phyloP scores from a whole-genome alignment of 1,140 invertebrate genomes.

The Drosophila sucinea region DNA sequence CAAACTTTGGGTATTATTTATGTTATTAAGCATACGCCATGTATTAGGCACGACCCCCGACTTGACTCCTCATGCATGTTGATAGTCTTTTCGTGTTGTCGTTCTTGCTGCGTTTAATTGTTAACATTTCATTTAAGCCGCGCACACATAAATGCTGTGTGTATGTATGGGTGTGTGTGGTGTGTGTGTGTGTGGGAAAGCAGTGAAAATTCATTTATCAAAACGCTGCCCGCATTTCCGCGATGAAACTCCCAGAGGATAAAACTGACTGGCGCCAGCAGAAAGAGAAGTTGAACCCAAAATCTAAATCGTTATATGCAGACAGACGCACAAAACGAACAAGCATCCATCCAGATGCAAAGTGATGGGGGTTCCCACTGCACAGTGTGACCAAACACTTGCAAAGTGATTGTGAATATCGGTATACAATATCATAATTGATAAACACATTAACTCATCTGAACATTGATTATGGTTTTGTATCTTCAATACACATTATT shows the following conservation, averaged over 20 bases:
- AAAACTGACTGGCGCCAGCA: conserved; percentile 73
- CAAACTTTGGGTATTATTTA: conserved; percentile 48
- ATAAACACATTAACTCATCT: no score
- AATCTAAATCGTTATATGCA: conserved; percentile 74
- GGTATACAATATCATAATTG: no score
- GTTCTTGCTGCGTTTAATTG: conserved; percentile 72
- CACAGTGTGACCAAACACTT: conserved; percentile 28
- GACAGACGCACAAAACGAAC: conserved; percentile 24
- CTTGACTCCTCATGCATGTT: conserved; percentile 51
- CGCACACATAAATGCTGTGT: conserved; percentile 26
- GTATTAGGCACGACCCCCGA: conserved; percentile 40
- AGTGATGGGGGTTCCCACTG: conserved; percentile 5
- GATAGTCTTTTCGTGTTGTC: conserved; percentile 78
- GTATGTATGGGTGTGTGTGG: background rate
- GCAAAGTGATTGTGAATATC: background rate
- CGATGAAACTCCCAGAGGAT: conserved; percentile 60
- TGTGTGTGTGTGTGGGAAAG: conserved; percentile 9
- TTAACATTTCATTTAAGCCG: conserved; percentile 80
- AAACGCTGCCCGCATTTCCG: conserved; percentile 75
- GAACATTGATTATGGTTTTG: no score
- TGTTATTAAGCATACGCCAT: conserved; percentile 69
- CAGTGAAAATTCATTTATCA: conserved; percentile 75
- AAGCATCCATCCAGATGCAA: conserved; percentile 24
- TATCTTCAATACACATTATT: no score
- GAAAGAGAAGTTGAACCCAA: conserved; percentile 66